Evolutionary conservation across 2,888 invertebrate species (phyloP), one percentile per base, ranked within the genome.

Genomic region (Ormyrus nitidulus): DNA sequence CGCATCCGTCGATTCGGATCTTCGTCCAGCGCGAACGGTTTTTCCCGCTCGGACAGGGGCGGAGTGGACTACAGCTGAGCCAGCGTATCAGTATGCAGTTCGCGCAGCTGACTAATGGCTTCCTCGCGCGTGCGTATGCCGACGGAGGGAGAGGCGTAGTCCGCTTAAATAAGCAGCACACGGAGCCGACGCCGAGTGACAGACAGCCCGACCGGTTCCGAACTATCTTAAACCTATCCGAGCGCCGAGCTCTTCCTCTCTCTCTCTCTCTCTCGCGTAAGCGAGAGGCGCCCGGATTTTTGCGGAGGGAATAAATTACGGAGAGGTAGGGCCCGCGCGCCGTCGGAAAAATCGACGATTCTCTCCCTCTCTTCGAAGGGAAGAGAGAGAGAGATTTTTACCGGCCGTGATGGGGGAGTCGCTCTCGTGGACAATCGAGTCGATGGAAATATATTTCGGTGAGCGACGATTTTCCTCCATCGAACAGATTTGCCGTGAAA

Each of bases 91-190:
- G 85, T 85, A 86, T 85, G 85, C 85, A 81, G 82, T 81, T 81
- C 84, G 77, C 82, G 84, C 76, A 58, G 76, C 82, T 84, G 85
- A 86, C 83, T 85, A 84, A 86, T 86, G 85, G 82, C 81, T 83
- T 81, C 81, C 82, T 82, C 34, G 83, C 83, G 34, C 34, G 34
- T 34, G 34, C 34, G 34, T 34, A 78, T 82, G 76, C 80, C 80
- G 69, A 59, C 68, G 71, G 71, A 73, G 69, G 53, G 59, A 70
- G 73, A 78, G 78, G 34, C 19, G 8, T 5, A 19, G 66, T 66
- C 58, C 64, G 49, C 65, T 73, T 56, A 34, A 64, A 74, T 51
- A 66, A 56, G 56, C 65, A 46, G 48, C 44, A 48, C 48, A 19
- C 53, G 72, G 34, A 72, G 9, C 53, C 54, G 5, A 19, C 7